Evolutionary conservation across 2,113 vertebrate genomes (phyloP), one percentile per base, ranked within the genome.

Genomic region (Cettia cetti): DNA sequence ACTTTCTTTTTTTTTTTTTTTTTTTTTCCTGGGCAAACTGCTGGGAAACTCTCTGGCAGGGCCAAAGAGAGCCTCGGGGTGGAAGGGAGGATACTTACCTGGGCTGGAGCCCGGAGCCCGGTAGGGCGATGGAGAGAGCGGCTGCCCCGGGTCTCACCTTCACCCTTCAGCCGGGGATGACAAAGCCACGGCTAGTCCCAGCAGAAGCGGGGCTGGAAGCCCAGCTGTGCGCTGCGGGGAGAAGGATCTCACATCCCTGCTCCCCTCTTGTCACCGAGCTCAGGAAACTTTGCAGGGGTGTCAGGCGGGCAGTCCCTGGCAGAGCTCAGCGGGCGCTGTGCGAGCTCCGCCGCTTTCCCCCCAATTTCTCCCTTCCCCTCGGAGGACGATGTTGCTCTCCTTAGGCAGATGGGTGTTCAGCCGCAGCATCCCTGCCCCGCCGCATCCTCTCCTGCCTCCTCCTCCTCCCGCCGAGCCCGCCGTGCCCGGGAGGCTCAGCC

Each of bases 241-340:
- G 16, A 13, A 45, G 13, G 35, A 26, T 59, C 72, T 89, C 95
- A 28, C 83, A 64, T 70, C 40, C 10, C 56, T 70, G 68, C 68
- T 92, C 4, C 16, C 8, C 11, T n/a, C 60, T 28, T 26, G n/a
- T 37, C 68, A 15, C 42, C 37, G 37, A 77, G 85, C 90, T 88
- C 56, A 4, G 89, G 86, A 92, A 96, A 97, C 95, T 96, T 97
- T 92, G 65, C 86, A 10, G 22, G 42, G 85, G 24, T 18, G 44
- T 61, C 74, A 6, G 83, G 50, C 4, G 52, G 47, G 79, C 84
- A 13, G 52, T 31, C 17, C 17, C 47, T 1, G 37, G 78, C 37
- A 65, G 40, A 18, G 60, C 87, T 81, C 77, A 8, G 68, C 35
- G 14, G 68, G 76, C 45, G 89, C 80, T 2, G 7, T 5, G 65